phyloP scores from a whole-genome alignment of 2,113 vertebrate species.

The Phyllostomus discolor region DNA sequence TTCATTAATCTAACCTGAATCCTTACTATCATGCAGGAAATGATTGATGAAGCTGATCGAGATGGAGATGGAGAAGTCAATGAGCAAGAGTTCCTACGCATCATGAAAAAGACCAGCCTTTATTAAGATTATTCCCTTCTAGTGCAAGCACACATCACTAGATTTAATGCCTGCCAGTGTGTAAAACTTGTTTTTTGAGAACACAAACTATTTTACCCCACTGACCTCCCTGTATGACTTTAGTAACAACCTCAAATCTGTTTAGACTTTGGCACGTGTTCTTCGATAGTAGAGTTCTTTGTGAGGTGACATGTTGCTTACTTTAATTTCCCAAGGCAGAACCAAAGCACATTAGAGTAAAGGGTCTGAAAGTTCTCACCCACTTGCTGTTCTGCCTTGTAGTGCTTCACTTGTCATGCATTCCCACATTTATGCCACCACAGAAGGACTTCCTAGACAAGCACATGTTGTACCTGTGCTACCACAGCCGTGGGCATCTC shows the following conservation, averaged over 20 bases:
- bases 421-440: not conserved
- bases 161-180: not conserved
- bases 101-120: constrained; percentile 96
- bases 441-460: not conserved
- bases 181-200: constrained; percentile 29
- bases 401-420: not conserved
- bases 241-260: not conserved
- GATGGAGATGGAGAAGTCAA: constrained; percentile 96
- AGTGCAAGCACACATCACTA: not conserved
- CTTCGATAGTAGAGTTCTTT: constrained; percentile 36
- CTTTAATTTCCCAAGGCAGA: not conserved
- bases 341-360: not conserved
- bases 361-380: not conserved
- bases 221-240: not conserved
- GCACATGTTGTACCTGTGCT: not conserved
- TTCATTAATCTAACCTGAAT: not conserved
- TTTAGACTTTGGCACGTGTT: constrained; percentile 1
- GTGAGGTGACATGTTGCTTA: not conserved
- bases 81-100: constrained; percentile 93
- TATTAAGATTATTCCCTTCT: constrained; percentile 80
- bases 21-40: constrained; percentile 83
- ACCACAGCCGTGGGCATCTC: not conserved
- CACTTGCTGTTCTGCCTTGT: not conserved
- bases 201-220: not conserved
- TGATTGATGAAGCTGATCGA: constrained; percentile 94